Percentiles rank a stretch among this genome's conserved stretches.
Conservation (phyloP, 2,888 invertebrate genomes). For the Plebejus melissa region DNA sequence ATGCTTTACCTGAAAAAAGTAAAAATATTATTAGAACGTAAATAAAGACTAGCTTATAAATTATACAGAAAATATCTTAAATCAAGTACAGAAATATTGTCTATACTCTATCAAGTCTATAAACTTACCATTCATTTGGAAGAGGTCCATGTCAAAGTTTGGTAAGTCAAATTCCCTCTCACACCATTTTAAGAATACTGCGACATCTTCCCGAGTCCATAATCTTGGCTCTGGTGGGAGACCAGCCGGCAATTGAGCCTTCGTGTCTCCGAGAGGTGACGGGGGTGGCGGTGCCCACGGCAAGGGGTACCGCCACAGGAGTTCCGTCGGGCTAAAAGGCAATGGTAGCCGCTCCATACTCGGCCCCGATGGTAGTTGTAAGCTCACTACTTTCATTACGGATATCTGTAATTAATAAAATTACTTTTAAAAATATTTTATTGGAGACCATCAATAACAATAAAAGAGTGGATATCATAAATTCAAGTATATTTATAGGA, state of each 20-base stretch:
- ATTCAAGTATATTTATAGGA: no score
- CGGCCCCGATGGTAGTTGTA: constrained; percentile 84
- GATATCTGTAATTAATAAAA: constrained; percentile 54
- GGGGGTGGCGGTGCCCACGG: constrained; percentile 84
- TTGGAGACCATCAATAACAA: not conserved
- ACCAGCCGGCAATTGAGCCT: constrained; percentile 90
- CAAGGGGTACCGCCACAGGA: constrained; percentile 92
- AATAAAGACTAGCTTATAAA: not conserved
- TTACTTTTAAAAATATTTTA: not conserved
- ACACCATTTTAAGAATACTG: constrained; percentile 92
- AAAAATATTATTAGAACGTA: not conserved
- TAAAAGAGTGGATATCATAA: no score
- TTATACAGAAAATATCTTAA: not conserved
- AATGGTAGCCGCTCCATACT: constrained; percentile 88
- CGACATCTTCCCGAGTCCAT: constrained; percentile 94
- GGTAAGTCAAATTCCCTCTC: constrained; percentile 95
- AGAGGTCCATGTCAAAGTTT: constrained; percentile 94
- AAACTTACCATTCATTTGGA: constrained; percentile 94
- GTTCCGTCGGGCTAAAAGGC: constrained; percentile 89
- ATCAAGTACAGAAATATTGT: not conserved
- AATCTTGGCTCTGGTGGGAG: constrained; percentile 92
- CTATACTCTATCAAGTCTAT: constrained; percentile 39
- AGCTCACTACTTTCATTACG: constrained; percentile 83
- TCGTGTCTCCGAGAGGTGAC: constrained; percentile 89
- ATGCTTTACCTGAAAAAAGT: constrained; percentile 87